Conservation (phyloP, 1,140 invertebrate species). For the Drosophila hydei region DNA sequence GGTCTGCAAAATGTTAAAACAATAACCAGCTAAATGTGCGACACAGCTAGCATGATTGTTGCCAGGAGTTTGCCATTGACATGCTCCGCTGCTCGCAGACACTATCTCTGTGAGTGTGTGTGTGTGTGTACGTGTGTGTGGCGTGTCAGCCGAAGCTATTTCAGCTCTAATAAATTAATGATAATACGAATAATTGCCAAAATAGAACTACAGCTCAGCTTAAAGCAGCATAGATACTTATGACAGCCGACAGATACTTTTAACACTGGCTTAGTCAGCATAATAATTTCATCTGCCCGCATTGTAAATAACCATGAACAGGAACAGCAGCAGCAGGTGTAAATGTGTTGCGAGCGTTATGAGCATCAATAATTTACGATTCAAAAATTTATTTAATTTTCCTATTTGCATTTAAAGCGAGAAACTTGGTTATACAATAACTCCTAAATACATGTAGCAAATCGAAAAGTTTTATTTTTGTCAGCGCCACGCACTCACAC, state of each 20-base stretch:
- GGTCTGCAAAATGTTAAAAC: slow-evolving; percentile 75
- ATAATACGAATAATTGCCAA: slow-evolving; percentile 53
- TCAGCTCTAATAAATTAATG: slow-evolving; percentile 73
- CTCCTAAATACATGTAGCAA: slow-evolving; percentile 58
- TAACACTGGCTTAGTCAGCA: slow-evolving; percentile 20
- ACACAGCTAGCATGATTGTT: slow-evolving; percentile 50
- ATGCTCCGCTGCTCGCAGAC: slow-evolving; percentile 23
- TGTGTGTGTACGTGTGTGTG: slow-evolving; percentile 50
- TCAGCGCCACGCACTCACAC: slow-evolving; percentile 4
- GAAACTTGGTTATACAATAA: slow-evolving; percentile 35
- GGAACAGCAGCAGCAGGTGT: slow-evolving; percentile 2
- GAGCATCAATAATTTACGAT: slow-evolving; percentile 1
- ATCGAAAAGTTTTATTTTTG: slow-evolving; percentile 67
- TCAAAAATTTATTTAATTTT: slow-evolving; percentile 24
- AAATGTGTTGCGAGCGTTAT: slow-evolving; percentile 7
- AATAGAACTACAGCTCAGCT: slow-evolving; percentile 25
- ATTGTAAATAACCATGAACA: slow-evolving; percentile 2
- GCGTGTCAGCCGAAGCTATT: slow-evolving; percentile 52
- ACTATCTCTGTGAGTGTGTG: slow-evolving; percentile 38
- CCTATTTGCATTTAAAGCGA: slow-evolving; percentile 43
- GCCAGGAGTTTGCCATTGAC: slow-evolving; percentile 57
- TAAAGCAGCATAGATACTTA: slow-evolving; percentile 5
- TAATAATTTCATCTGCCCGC: slow-evolving; percentile 12
- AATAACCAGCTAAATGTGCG: slow-evolving; percentile 78
- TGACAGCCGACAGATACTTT: neutral